Conservation (phyloP, 2,888 invertebrate species). For the Malthinus flaveolus region DNA sequence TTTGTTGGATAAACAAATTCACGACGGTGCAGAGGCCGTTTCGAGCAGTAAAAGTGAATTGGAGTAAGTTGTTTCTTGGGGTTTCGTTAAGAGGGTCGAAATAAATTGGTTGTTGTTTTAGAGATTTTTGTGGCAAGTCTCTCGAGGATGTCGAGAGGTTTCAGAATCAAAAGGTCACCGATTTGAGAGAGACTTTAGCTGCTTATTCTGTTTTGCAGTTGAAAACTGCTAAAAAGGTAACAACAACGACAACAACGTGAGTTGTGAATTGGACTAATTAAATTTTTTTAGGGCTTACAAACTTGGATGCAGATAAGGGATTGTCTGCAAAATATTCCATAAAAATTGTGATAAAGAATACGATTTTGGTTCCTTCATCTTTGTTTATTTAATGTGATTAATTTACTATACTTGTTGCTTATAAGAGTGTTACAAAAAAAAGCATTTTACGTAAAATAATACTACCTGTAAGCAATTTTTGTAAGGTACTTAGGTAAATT, state of each 20-base stretch:
- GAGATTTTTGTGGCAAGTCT: slow-evolving; percentile 71
- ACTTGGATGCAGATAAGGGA: slow-evolving; percentile 77
- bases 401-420: slow-evolving; percentile 8
- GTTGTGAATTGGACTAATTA: not conserved
- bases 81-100: not conserved
- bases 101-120: slow-evolving; percentile 40
- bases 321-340: slow-evolving; percentile 74
- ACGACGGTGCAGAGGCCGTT: slow-evolving; percentile 62
- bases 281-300: slow-evolving; percentile 66
- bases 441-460: not conserved
- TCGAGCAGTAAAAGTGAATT: slow-evolving; percentile 62
- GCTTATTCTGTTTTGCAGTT: slow-evolving; percentile 72
- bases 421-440: not conserved
- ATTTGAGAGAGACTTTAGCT: slow-evolving; percentile 71
- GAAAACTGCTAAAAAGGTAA: slow-evolving; percentile 75
- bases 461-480: not conserved
- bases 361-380: not conserved
- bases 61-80: slow-evolving; percentile 56
- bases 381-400: slow-evolving; percentile 16
- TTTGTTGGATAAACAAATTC: slow-evolving; percentile 68
- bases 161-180: slow-evolving; percentile 72
- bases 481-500: not conserved
- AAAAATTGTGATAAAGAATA: slow-evolving; percentile 38
- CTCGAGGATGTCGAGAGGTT: slow-evolving; percentile 71
- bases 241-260: not conserved